These are phyloP conservation scores for Lasioglossum oenotherae DNA, from an alignment of 2,888 invertebrate genomes.

Conservation along the genomic window DNA sequence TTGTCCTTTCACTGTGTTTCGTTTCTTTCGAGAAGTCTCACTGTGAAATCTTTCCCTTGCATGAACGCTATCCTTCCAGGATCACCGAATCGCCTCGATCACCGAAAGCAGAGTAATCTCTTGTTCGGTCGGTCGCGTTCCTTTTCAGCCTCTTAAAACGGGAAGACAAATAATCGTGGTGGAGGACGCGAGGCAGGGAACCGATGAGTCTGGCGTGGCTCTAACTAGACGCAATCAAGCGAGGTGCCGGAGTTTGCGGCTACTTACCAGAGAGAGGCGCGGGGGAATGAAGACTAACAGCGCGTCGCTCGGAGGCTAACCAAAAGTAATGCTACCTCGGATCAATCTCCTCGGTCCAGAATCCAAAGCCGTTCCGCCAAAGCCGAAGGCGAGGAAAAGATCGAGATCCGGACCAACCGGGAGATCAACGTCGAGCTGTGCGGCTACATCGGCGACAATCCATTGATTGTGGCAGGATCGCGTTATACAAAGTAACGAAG, in stretches of 20 bases:
- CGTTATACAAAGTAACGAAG: background rate
- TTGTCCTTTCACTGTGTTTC: background rate
- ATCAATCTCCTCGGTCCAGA: slow-evolving; percentile 81
- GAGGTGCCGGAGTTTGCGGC: slow-evolving; percentile 79
- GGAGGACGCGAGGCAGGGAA: slow-evolving; percentile 77
- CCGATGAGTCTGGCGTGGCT: slow-evolving; percentile 81
- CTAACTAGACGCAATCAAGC: slow-evolving; percentile 84
- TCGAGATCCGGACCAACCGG: slow-evolving; percentile 38
- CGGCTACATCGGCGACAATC: background rate
- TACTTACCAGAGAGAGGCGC: slow-evolving; percentile 71
- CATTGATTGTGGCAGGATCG: background rate
- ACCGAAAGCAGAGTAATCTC: slow-evolving; percentile 42
- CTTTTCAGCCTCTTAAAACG: slow-evolving; percentile 78
- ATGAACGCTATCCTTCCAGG: background rate
- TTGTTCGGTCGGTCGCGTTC: slow-evolving; percentile 46
- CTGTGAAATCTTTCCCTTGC: background rate
- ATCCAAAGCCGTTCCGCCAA: slow-evolving; percentile 73
- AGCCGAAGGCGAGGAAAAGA: slow-evolving; percentile 46
- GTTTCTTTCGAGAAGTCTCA: background rate
- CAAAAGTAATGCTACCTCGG: slow-evolving; percentile 83
- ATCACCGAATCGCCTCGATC: slow-evolving; percentile 17
- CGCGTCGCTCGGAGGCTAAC: slow-evolving; percentile 83
- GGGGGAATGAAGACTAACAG: slow-evolving; percentile 84
- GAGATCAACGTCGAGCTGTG: slow-evolving; percentile 12
- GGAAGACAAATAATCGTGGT: slow-evolving; percentile 81